phyloP scores from a whole-genome alignment of 2,113 vertebrate genomes.

The Labeo catla region DNA sequence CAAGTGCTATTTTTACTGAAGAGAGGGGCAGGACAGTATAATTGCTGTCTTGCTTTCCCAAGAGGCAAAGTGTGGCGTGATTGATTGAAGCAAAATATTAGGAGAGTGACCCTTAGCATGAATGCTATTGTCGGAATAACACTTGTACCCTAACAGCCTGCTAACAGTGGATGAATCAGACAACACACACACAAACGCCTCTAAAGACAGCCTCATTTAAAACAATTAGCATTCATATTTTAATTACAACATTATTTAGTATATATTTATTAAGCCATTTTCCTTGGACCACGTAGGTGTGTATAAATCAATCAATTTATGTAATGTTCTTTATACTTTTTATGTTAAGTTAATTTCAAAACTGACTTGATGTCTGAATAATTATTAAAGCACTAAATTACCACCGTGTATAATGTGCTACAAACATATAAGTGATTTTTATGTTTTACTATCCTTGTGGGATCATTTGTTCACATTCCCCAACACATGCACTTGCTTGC shows the following conservation, averaged over 20 bases:
- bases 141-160: not conserved
- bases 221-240: not conserved
- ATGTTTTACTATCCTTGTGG: not conserved
- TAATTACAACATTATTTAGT: not conserved
- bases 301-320: not conserved
- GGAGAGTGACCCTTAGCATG: not conserved
- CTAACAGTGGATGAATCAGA: not conserved
- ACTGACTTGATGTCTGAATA: not conserved
- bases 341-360: not conserved
- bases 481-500: not conserved
- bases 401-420: not conserved
- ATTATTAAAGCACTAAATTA: not conserved
- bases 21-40: constrained; percentile 18
- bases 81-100: constrained; percentile 5
- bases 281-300: not conserved
- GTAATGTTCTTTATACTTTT: not conserved
- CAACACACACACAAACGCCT: not conserved
- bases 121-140: not conserved
- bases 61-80: constrained; percentile 16
- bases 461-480: not conserved
- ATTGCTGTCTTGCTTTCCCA: constrained; percentile 17
- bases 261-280: not conserved
- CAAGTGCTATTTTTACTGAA: constrained; percentile 5
- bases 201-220: not conserved
- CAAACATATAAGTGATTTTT: not conserved